These are phyloP conservation scores for Microplitis deprimator DNA, from an alignment of 2,888 invertebrate genomes.

Conservation along the genomic window DNA sequence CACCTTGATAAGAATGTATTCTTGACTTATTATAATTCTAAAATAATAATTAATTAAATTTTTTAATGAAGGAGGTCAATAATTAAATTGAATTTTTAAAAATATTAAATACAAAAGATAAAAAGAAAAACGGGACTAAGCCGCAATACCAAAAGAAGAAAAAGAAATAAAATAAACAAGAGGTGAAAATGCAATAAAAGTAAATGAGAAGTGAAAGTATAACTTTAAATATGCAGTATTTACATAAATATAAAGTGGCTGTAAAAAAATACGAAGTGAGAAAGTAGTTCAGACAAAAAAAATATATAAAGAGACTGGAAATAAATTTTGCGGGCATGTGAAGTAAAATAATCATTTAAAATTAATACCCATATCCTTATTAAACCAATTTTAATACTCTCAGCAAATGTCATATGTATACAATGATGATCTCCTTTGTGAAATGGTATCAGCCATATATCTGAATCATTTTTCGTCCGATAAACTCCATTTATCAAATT, in stretches of 20 bases:
- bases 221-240: too few relatives aligned
- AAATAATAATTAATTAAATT: conserved; percentile 51
- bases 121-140: too few relatives aligned
- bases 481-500: conserved; percentile 82
- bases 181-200: too few relatives aligned
- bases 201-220: too few relatives aligned
- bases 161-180: too few relatives aligned
- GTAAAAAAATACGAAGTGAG: too few relatives aligned
- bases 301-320: neutral
- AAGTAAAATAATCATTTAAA: conserved; percentile 5
- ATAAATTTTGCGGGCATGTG: too few relatives aligned
- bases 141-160: too few relatives aligned
- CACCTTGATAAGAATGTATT: conserved; percentile 86
- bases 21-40: conserved; percentile 92
- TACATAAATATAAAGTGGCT: too few relatives aligned
- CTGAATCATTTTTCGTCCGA: conserved; percentile 83
- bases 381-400: conserved; percentile 75
- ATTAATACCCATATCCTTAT: conserved; percentile 80
- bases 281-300: neutral
- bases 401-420: conserved; percentile 76
- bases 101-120: too few relatives aligned
- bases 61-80: too few relatives aligned
- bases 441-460: conserved; percentile 83
- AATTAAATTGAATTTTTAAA: too few relatives aligned
- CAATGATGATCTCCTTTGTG: conserved; percentile 76